Evolutionary conservation across 2,113 vertebrate genomes (phyloP).

Genomic region (Orientallactaga bullata): DNA sequence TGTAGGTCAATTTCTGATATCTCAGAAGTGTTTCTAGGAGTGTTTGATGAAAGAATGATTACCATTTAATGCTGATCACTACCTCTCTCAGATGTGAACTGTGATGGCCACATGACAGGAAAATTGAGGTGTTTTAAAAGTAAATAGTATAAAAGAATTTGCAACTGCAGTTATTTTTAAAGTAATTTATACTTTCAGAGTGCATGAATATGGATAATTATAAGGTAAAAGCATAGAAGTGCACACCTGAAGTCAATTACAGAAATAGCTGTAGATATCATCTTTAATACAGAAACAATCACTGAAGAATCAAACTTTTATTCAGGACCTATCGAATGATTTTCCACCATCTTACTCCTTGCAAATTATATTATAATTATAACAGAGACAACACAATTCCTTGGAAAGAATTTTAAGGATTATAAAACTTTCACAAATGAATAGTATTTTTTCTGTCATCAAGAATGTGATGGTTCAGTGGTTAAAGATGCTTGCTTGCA

Average conservation of each 20-base stretch:
- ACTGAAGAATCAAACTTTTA: not conserved
- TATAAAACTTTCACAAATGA: not conserved
- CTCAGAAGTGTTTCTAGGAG: not conserved
- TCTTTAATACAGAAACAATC: not conserved
- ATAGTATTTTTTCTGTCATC: not conserved
- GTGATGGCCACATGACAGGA: not conserved
- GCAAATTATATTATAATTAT: not conserved
- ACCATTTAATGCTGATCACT: not conserved
- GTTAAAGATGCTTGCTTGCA: too few relatives aligned
- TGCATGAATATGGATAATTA: constrained; percentile 25
- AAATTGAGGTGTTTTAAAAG: not conserved
- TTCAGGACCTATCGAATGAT: not conserved
- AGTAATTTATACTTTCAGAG: constrained; percentile 9
- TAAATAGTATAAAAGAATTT: constrained; percentile 1
- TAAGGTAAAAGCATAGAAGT: not conserved
- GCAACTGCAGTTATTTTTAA: constrained; percentile 21
- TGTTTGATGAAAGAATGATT: not conserved
- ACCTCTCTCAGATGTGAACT: not conserved
- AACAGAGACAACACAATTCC: not conserved
- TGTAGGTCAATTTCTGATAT: not conserved
- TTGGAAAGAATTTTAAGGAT: not conserved
- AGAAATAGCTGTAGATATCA: not conserved
- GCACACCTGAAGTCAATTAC: constrained; percentile 1
- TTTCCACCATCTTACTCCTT: not conserved
- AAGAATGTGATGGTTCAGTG: not conserved